Percentiles rank a stretch among this genome's conserved stretches.
Evolutionary conservation across 1,140 invertebrate genomes (phyloP).

Genomic region (Metaphire vulgaris): DNA sequence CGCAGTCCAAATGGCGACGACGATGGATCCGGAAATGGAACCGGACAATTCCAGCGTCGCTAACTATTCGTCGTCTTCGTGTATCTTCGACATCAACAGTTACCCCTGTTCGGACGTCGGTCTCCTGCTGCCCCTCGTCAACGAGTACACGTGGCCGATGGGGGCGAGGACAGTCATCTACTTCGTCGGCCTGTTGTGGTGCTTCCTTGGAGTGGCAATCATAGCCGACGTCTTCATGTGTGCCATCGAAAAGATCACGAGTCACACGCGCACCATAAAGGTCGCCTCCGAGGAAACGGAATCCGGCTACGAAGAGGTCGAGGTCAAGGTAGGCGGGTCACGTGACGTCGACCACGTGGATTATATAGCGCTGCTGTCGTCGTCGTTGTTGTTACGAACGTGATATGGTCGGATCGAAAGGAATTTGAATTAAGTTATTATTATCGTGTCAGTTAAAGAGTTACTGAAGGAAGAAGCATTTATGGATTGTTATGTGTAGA

Average conservation of each 20-base stretch:
- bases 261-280: slow-evolving; percentile 57
- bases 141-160: slow-evolving; percentile 56
- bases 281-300: slow-evolving; percentile 38
- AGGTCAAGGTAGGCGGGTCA: slow-evolving; percentile 38
- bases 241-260: slow-evolving; percentile 63
- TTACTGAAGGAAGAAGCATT: no score
- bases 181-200: slow-evolving; percentile 57
- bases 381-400: no score
- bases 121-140: slow-evolving; percentile 57
- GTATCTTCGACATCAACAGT: slow-evolving; percentile 28
- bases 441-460: no score
- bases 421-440: no score
- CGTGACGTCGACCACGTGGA: no score
- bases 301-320: slow-evolving; percentile 36
- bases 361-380: no score
- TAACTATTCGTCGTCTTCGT: not conserved
- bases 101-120: slow-evolving; percentile 54
- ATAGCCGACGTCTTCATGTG: slow-evolving; percentile 61
- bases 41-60: not conserved
- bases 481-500: no score
- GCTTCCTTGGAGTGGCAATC: slow-evolving; percentile 58
- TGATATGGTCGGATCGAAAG: no score
- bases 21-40: no score
- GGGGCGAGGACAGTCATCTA: slow-evolving; percentile 55
- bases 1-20: no score